Percentiles rank a stretch among this genome's conserved stretches.
These are phyloP conservation scores for Thrips palmi DNA, from an alignment of 1,140 invertebrate genomes.

Conservation along the genomic window DNA sequence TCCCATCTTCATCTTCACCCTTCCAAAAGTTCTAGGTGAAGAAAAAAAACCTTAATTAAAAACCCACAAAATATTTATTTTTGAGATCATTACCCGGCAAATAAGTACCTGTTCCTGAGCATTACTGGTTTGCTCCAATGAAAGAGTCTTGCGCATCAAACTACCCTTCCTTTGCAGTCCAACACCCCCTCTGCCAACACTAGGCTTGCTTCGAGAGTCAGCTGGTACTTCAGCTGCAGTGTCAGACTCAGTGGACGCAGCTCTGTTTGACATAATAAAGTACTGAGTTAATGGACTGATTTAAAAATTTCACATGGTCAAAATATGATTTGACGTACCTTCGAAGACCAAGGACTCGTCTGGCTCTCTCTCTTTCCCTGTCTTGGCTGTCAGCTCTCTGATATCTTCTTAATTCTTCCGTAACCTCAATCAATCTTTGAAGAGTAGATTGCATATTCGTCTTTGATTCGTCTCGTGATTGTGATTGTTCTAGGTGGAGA, in stretches of 20 bases:
- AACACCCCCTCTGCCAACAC: too few species aligned
- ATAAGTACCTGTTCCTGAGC: constrained; percentile 25
- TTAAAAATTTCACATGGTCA: constrained; percentile 6
- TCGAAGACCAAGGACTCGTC: constrained; percentile 13
- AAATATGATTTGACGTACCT: constrained; percentile 13
- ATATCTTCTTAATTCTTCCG: constrained; percentile 28
- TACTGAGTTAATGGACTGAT: neutral
- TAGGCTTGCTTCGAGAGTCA: constrained; percentile 16
- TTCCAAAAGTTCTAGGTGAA: constrained; percentile 36
- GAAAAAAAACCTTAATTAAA: constrained; percentile 19
- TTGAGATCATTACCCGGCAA: constrained; percentile 15
- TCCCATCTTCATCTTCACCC: constrained; percentile 44
- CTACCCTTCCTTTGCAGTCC: constrained; percentile 26
- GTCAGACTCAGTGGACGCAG: constrained; percentile 18
- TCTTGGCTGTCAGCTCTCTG: constrained; percentile 25
- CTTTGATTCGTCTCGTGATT: constrained; percentile 18
- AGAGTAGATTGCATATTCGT: constrained; percentile 23
- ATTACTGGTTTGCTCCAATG: constrained; percentile 52
- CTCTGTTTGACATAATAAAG: constrained; percentile 14
- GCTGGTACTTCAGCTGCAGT: constrained; percentile 13
- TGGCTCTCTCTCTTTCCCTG: constrained; percentile 25
- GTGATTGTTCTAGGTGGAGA: constrained; percentile 17
- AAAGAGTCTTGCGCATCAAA: constrained; percentile 51
- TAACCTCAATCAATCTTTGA: constrained; percentile 27
- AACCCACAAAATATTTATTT: constrained; percentile 7